A percentile compares a stretch with the other conserved stretches of the same genome.
phyloP scores from a whole-genome alignment of 2,797 vertebrate genomes.

The Steatocranus sp. region DNA sequence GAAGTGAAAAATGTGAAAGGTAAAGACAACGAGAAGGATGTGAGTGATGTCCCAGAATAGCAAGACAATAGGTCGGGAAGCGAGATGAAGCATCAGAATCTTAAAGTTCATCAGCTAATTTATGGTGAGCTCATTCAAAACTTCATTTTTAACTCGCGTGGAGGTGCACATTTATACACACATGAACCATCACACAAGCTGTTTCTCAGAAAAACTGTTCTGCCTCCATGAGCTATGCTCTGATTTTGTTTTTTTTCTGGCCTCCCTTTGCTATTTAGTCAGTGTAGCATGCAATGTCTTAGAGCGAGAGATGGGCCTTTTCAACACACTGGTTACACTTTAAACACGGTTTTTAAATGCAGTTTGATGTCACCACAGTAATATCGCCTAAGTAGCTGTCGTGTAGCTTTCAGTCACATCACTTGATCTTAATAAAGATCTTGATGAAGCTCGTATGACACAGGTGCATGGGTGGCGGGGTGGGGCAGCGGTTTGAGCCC shows the following conservation, averaged over 20 bases:
- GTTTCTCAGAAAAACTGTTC: background rate
- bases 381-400: background rate
- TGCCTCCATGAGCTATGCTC: background rate
- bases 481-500: background rate
- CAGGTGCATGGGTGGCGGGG: background rate
- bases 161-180: background rate
- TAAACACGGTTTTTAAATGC: background rate
- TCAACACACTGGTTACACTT: background rate
- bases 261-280: conserved; percentile 8
- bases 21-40: background rate
- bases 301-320: background rate
- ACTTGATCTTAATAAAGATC: background rate
- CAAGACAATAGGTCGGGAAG: background rate
- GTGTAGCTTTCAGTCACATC: background rate
- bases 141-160: background rate
- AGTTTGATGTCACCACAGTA: background rate
- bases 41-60: background rate
- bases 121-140: background rate
- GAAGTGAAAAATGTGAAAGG: conserved; percentile 25
- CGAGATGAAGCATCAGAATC: background rate
- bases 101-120: background rate
- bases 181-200: background rate
- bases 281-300: background rate
- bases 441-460: background rate
- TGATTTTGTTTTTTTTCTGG: background rate